These are phyloP conservation scores for Drosophila navojoa DNA, from an alignment of 1,140 invertebrate genomes.

Conservation along the genomic window DNA sequence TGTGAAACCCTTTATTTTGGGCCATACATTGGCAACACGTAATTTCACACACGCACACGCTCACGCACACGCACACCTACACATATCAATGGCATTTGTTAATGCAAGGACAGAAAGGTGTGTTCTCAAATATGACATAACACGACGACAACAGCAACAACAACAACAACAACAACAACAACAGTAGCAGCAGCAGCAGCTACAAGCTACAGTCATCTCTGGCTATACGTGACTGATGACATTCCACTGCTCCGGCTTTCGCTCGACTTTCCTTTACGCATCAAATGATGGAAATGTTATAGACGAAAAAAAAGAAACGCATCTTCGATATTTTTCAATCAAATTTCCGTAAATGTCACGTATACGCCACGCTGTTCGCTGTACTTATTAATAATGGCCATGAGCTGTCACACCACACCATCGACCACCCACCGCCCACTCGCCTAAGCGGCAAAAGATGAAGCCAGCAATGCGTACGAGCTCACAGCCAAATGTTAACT, in stretches of 20 bases:
- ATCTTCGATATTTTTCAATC: constrained; percentile 79
- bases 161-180: not conserved
- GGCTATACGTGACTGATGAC: constrained; percentile 47
- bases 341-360: constrained; percentile 80
- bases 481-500: not conserved
- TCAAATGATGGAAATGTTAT: constrained; percentile 71
- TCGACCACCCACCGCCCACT: not conserved
- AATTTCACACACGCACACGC: constrained; percentile 51
- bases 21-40: constrained; percentile 40
- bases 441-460: constrained; percentile 18
- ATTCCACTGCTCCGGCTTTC: constrained; percentile 5
- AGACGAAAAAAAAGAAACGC: constrained; percentile 52
- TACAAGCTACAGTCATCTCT: not conserved
- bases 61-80: constrained; percentile 9
- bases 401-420: constrained; percentile 1
- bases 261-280: constrained; percentile 46
- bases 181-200: too few relatives aligned
- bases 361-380: constrained; percentile 60
- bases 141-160: constrained; percentile 11
- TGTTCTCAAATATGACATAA: constrained; percentile 66
- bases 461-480: not conserved
- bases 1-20: constrained; percentile 25
- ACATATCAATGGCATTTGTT: constrained; percentile 57
- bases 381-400: constrained; percentile 73
- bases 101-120: constrained; percentile 37